Evolutionary conservation across 2,113 vertebrate species (phyloP).

Genomic region (Misgurnus anguillicaudatus): DNA sequence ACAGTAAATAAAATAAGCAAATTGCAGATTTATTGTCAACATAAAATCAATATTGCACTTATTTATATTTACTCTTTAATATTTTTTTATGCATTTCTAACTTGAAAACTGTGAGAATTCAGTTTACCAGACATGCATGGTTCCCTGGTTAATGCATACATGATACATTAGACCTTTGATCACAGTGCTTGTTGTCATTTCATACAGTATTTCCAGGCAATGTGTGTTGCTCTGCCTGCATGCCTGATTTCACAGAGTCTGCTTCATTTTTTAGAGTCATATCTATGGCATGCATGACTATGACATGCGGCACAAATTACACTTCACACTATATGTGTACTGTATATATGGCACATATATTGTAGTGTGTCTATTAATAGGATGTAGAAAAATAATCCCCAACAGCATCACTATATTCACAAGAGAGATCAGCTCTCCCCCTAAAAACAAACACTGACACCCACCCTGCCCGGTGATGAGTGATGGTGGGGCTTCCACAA

Average conservation of each 20-base stretch:
- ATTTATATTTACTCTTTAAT: too few relatives aligned
- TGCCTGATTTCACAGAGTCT: too few relatives aligned
- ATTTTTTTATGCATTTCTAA: too few relatives aligned
- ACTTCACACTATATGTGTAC: too few relatives aligned
- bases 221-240: too few relatives aligned
- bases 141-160: background rate
- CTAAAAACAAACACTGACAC: background rate
- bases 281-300: background rate
- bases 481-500: slow-evolving; percentile 34
- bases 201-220: too few relatives aligned
- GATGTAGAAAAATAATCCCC: slow-evolving; percentile 5
- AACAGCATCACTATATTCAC: background rate
- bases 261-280: background rate
- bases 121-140: background rate
- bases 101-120: background rate
- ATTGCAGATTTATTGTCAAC: too few relatives aligned
- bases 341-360: background rate
- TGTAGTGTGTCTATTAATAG: background rate
- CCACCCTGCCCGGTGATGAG: slow-evolving; percentile 32
- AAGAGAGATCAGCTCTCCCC: background rate
- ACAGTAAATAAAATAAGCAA: too few relatives aligned
- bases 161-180: background rate
- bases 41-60: too few relatives aligned
- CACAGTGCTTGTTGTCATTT: background rate
- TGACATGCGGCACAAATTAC: background rate